A percentile compares a stretch with the other conserved stretches of the same genome.
Evolutionary conservation across 2,888 invertebrate genomes (phyloP).

Genomic region (Cecidostiba fungosa): DNA sequence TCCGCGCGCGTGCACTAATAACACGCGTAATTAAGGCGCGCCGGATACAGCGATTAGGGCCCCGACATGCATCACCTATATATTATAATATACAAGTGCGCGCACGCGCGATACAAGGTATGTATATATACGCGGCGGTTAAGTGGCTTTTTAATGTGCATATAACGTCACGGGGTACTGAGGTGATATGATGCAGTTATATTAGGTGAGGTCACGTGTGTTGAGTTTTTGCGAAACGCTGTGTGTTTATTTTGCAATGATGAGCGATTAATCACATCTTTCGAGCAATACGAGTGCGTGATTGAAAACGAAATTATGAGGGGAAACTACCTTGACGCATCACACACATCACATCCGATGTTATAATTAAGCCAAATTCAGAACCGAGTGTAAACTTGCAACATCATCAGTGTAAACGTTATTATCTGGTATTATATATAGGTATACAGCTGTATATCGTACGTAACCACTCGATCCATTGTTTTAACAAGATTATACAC

Average conservation of each 20-base stretch:
- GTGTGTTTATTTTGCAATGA: too few relatives aligned
- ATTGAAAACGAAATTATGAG: background rate
- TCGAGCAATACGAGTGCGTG: background rate
- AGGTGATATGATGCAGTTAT: background rate
- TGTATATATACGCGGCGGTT: background rate
- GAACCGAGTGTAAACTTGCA: background rate
- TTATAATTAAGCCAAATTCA: too few relatives aligned
- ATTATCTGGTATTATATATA: background rate
- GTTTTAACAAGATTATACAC: background rate
- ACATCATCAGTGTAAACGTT: background rate
- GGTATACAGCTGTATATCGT: too few relatives aligned
- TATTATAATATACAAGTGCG: background rate
- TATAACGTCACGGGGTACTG: background rate
- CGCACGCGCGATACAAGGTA: background rate
- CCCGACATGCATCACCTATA: conserved; percentile 8
- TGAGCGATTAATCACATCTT: too few relatives aligned
- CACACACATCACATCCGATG: too few relatives aligned
- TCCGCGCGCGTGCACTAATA: background rate
- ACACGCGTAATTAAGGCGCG: conserved; percentile 48
- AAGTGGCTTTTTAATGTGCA: conserved; percentile 1
- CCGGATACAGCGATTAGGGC: conserved; percentile 46
- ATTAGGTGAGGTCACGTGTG: background rate
- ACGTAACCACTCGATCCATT: background rate
- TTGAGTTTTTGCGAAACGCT: background rate
- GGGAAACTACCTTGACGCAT: too few relatives aligned